Evolutionary conservation across 35 echinoderm and acorn worm genomes (phyloP).

Genomic region (Heliocidaris erythrogramma): DNA sequence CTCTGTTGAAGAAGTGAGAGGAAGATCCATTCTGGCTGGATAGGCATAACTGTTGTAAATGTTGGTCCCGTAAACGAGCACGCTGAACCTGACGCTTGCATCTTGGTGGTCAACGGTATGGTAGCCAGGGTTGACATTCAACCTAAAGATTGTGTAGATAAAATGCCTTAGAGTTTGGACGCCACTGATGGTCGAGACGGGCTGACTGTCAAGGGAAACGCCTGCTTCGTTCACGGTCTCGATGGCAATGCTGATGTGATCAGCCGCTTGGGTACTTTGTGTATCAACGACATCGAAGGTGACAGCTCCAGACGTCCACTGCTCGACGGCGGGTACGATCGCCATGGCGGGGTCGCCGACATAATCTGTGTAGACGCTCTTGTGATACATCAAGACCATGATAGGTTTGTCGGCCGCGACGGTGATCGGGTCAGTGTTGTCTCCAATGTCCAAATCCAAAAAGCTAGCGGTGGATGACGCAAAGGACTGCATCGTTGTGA

Average conservation of each 20-base stretch:
- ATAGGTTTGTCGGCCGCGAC: constrained; percentile 71
- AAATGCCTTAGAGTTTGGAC: background rate
- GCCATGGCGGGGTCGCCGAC: constrained; percentile 80
- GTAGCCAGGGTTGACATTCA: background rate
- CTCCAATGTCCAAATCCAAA: background rate
- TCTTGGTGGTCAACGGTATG: background rate
- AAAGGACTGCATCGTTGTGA: constrained; percentile 16
- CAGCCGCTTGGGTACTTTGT: background rate
- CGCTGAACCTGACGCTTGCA: constrained; percentile 16
- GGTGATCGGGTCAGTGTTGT: constrained; percentile 14
- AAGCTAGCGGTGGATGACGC: constrained; percentile 30
- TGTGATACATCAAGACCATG: constrained; percentile 74
- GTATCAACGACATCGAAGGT: constrained; percentile 73
- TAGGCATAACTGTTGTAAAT: constrained; percentile 42
- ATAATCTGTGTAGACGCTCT: constrained; percentile 71
- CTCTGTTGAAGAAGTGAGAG: background rate
- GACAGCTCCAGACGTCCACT: constrained; percentile 73
- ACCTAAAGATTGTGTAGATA: background rate
- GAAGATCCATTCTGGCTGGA: background rate
- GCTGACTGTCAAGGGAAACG: background rate
- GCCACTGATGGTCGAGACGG: background rate
- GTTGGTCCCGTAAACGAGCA: constrained; percentile 12
- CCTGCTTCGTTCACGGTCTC: constrained; percentile 38
- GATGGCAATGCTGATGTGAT: constrained; percentile 68
- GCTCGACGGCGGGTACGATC: constrained; percentile 72